phyloP scores from a whole-genome alignment of 2,113 vertebrate species.

The Nyctereutes procyonoides region DNA sequence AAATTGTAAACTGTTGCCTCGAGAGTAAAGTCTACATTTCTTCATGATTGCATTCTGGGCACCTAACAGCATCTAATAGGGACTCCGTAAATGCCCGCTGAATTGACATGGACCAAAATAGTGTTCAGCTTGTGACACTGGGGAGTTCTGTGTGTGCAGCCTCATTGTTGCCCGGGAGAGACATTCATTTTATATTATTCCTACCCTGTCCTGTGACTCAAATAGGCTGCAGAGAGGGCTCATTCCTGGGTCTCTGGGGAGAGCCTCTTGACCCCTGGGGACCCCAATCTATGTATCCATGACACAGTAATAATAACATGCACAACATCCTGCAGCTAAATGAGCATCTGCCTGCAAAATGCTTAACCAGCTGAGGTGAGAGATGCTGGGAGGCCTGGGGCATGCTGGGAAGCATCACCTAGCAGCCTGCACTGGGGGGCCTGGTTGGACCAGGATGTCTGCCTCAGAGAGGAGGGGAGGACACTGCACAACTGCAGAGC shows the following conservation, averaged over 20 bases:
- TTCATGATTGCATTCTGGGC: background rate
- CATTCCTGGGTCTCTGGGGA: background rate
- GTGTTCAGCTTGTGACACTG: background rate
- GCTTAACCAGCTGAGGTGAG: background rate
- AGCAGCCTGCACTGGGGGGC: background rate
- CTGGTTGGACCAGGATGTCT: background rate
- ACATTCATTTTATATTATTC: background rate
- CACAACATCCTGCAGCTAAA: background rate
- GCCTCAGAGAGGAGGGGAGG: background rate
- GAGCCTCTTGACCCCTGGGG: background rate
- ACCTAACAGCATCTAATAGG: background rate
- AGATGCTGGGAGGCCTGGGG: background rate
- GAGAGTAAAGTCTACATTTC: conserved; percentile 3
- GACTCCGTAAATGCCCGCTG: background rate
- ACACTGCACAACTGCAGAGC: background rate
- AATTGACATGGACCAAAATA: background rate
- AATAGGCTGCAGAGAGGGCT: background rate
- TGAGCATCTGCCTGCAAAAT: background rate
- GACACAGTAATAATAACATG: background rate
- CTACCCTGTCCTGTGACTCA: background rate
- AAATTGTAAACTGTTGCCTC: background rate
- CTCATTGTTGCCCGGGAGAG: background rate
- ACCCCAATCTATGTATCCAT: background rate
- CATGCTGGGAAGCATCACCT: background rate
- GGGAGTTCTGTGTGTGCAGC: background rate